These are phyloP conservation scores for Netelia virgata DNA, from an alignment of 2,888 invertebrate species.

Conservation along the genomic window DNA sequence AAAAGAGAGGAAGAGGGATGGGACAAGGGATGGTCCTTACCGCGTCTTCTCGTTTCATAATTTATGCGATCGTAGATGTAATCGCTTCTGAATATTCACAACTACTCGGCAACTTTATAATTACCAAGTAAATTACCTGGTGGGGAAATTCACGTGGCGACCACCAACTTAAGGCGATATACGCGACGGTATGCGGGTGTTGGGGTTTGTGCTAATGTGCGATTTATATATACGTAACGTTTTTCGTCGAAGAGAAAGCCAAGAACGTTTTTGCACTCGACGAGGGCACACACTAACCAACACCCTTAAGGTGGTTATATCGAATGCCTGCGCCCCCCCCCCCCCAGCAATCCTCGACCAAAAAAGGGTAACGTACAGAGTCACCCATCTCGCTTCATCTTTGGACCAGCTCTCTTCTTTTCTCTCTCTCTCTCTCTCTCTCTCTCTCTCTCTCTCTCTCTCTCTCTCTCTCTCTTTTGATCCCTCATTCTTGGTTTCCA, in stretches of 20 bases:
- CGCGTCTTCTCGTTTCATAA: constrained; percentile 61
- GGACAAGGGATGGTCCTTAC: constrained; percentile 44
- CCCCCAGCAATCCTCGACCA: constrained; percentile 1
- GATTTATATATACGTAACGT: constrained; percentile 3
- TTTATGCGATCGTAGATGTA: constrained; percentile 82
- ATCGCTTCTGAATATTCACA: constrained; percentile 82
- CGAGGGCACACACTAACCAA: constrained; percentile 44
- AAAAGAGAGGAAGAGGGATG: constrained; percentile 47
- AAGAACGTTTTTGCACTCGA: constrained; percentile 62
- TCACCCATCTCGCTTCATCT: constrained; percentile 51
- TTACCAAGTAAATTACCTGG: constrained; percentile 82
- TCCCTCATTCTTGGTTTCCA: neutral
- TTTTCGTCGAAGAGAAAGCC: constrained; percentile 55
- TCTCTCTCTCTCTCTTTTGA: neutral
- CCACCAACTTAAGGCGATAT: constrained; percentile 51
- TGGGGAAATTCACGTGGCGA: constrained; percentile 64
- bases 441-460: constrained; percentile 9
- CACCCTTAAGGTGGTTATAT: constrained; percentile 50
- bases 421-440: constrained; percentile 10
- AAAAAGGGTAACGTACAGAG: constrained; percentile 20
- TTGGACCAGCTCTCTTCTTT: constrained; percentile 28
- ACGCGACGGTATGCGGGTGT: constrained; percentile 53
- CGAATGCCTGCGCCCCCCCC: constrained; percentile 47
- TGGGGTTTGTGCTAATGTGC: constrained; percentile 51
- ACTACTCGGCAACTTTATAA: constrained; percentile 82